Evolutionary conservation across 2,888 invertebrate genomes (phyloP), one percentile per base, ranked within the genome.

Genomic region (Zaprionus bogoriensis): DNA sequence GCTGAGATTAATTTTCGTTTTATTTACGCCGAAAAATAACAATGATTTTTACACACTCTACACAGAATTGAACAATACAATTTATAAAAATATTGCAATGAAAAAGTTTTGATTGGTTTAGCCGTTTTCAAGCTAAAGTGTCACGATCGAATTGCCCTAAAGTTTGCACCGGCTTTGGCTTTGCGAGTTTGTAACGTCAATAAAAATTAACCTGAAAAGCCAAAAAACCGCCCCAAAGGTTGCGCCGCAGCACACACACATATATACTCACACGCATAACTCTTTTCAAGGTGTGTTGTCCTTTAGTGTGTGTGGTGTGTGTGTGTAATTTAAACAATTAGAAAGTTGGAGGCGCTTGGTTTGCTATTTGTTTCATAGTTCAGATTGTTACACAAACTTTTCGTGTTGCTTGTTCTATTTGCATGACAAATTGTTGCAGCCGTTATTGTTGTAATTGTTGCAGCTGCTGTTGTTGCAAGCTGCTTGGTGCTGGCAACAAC

Each of bases 251-350:
- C 39, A 61, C 42, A 45, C 46, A 32, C 27, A 32, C 14, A 30
- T 14, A 36, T 30, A 23, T 50, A 45, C 20, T n/a, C n/a, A 44
- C 25, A 32, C 10, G 22, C 14, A 32, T 14, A 44, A 3, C 30
- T 3, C 23, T 10, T 46, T 12, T 9, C 28, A 58, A 70, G 57
- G 57, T 73, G 47, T 63, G 60, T 66, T 48, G n/a, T n/a, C n/a
- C n/a, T n/a, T n/a, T n/a, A n/a, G n/a, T 50, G 57, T 50, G 54
- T 71, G 67, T 64, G 72, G 67, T 64, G 72, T 50, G 61, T 73
- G 48, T 65, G 59, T 83, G 64, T 66, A 76, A 71, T 84, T 84
- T 53, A 74, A 81, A 81, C 80, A 80, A 81, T 81, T 84, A 81
- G 71, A 81, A 81, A 81, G 71, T 80, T 80, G 59, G n/a, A n/a